Percentiles rank a stretch among this genome's conserved stretches.
Evolutionary conservation across 2,797 vertebrate genomes (phyloP).

Genomic region (Epinephelus malabaricus): DNA sequence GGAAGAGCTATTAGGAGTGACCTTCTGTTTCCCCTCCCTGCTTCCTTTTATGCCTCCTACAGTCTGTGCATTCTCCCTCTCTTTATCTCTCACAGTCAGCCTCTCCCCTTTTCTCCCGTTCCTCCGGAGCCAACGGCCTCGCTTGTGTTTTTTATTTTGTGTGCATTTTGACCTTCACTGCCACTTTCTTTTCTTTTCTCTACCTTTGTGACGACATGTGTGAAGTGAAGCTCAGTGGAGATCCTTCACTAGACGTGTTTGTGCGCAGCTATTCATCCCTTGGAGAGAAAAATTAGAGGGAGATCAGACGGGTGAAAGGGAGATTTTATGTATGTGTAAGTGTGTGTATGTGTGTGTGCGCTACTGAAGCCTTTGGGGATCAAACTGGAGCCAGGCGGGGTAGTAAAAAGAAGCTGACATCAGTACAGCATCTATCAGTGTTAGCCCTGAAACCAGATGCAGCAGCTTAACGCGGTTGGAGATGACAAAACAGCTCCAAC

Average conservation of each 20-base stretch:
- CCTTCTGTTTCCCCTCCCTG: constrained; percentile 67
- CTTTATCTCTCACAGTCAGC: constrained; percentile 72
- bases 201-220: constrained; percentile 56
- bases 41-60: constrained; percentile 44
- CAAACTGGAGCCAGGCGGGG: constrained; percentile 52
- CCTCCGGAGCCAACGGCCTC: constrained; percentile 45
- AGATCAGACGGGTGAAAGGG: constrained; percentile 58
- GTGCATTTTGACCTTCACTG: constrained; percentile 73
- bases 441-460: constrained; percentile 52
- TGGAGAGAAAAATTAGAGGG: constrained; percentile 55
- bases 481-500: constrained; percentile 53
- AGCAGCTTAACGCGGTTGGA: constrained; percentile 60
- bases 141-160: constrained; percentile 51
- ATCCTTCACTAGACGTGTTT: constrained; percentile 46
- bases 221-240: constrained; percentile 42
- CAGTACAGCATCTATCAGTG: constrained; percentile 57
- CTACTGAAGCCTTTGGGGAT: constrained; percentile 61
- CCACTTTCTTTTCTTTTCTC: constrained; percentile 32
- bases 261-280: constrained; percentile 35
- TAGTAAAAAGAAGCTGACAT: constrained; percentile 69
- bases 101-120: constrained; percentile 58
- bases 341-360: background rate
- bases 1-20: constrained; percentile 81
- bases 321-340: constrained; percentile 40
- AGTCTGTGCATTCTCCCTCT: constrained; percentile 34